Evolutionary conservation across 2,888 invertebrate species (phyloP).

Genomic region (Aspidiotus destructor): DNA sequence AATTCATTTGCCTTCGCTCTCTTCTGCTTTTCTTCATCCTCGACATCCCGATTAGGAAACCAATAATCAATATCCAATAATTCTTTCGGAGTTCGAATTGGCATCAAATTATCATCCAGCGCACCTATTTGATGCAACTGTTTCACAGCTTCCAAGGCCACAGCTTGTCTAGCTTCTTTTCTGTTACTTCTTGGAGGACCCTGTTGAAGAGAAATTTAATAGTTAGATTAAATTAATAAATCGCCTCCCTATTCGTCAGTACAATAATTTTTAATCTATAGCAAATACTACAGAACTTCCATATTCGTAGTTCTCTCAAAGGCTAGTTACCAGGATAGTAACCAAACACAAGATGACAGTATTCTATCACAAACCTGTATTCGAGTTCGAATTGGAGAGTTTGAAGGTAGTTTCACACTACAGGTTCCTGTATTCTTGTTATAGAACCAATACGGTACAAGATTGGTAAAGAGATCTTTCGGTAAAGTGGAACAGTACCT

Average conservation of each 20-base stretch:
- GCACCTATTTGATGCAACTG: conserved; percentile 61
- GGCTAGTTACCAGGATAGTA: too few relatives aligned
- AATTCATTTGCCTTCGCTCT: too few relatives aligned
- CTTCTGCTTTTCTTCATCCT: conserved; percentile 38
- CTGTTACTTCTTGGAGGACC: conserved; percentile 50
- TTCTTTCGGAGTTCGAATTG: conserved; percentile 43
- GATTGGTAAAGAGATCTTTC: conserved; percentile 64
- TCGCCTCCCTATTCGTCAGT: not conserved
- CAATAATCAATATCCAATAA: conserved; percentile 46
- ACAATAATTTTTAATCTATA: not conserved
- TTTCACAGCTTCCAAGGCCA: conserved; percentile 66
- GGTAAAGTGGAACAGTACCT: conserved; percentile 70
- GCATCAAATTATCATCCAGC: conserved; percentile 61
- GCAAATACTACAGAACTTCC: too few relatives aligned
- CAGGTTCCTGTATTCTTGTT: conserved; percentile 40
- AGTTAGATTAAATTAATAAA: conserved; percentile 22
- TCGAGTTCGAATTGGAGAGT: conserved; percentile 57
- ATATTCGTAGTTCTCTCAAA: too few relatives aligned
- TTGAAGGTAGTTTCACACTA: conserved; percentile 62
- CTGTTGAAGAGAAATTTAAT: conserved; percentile 41
- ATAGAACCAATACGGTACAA: conserved; percentile 49
- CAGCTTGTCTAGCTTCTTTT: conserved; percentile 67
- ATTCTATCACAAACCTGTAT: not conserved
- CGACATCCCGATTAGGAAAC: conserved; percentile 54
- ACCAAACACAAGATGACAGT: too few relatives aligned